Percentiles rank a stretch among this genome's conserved stretches.
phyloP scores from a whole-genome alignment of 2,888 invertebrate genomes.

The Ctena decussata region DNA sequence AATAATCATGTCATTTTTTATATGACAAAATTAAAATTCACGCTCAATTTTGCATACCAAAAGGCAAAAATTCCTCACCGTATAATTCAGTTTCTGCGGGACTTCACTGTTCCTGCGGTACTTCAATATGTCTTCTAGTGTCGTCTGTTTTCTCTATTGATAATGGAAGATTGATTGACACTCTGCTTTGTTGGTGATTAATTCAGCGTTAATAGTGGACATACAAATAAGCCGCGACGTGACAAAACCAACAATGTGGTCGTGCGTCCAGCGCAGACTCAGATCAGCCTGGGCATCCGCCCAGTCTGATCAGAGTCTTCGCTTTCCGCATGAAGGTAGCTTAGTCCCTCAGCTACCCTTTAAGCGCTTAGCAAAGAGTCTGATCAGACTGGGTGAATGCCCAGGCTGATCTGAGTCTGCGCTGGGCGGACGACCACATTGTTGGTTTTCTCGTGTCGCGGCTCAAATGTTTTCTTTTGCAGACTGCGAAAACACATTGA shows the following conservation, averaged over 20 bases:
- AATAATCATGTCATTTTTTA: constrained; percentile 47
- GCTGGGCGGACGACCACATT: too few relatives aligned
- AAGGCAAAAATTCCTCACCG: constrained; percentile 6
- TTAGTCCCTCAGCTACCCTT: too few relatives aligned
- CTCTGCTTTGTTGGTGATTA: constrained; percentile 11
- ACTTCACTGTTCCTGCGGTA: constrained; percentile 6
- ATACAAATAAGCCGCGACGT: too few relatives aligned
- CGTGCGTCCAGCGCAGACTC: too few relatives aligned
- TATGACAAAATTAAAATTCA: constrained; percentile 54
- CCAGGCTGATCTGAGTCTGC: too few relatives aligned
- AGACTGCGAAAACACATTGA: not conserved
- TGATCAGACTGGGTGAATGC: too few relatives aligned
- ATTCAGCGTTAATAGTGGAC: constrained; percentile 19
- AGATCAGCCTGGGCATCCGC: too few relatives aligned
- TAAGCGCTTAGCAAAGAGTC: too few relatives aligned
- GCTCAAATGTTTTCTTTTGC: constrained; percentile 5
- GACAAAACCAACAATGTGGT: too few relatives aligned
- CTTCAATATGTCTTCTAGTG: constrained; percentile 6
- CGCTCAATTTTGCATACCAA: constrained; percentile 33
- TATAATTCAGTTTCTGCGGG: not conserved
- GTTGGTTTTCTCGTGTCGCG: too few relatives aligned
- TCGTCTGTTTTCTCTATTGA: constrained; percentile 6
- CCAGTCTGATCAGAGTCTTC: too few relatives aligned
- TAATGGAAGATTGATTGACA: constrained; percentile 4
- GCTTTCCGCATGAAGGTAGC: too few relatives aligned